These are phyloP conservation scores for Drosophila robusta DNA, from an alignment of 2,888 invertebrate genomes.

Conservation along the genomic window DNA sequence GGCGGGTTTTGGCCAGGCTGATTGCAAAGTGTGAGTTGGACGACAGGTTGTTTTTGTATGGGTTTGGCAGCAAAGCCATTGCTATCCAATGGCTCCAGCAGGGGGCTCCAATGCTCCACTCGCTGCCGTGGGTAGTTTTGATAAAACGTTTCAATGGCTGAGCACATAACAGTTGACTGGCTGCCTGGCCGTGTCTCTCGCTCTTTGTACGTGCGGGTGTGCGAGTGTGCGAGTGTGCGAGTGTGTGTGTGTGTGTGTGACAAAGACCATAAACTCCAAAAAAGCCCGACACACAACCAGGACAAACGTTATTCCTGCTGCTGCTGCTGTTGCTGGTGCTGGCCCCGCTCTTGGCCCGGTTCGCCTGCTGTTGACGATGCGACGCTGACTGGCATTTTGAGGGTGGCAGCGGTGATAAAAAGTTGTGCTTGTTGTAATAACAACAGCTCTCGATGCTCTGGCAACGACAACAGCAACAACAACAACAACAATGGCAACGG, in stretches of 20 bases:
- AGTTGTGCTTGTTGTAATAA: constrained; percentile 78
- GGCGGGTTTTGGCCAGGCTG: constrained; percentile 11
- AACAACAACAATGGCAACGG: constrained; percentile 17
- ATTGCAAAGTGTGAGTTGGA: constrained; percentile 49
- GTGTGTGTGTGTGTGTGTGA: constrained; percentile 58
- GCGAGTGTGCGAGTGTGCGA: constrained; percentile 8
- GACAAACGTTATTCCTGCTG: constrained; percentile 58
- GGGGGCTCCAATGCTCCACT: constrained; percentile 38
- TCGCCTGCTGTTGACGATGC: constrained; percentile 71
- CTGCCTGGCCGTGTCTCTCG: constrained; percentile 64
- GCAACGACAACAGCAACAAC: constrained; percentile 38
- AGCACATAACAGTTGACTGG: constrained; percentile 79
- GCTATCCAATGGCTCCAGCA: constrained; percentile 64
- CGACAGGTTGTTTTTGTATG: constrained; percentile 67
- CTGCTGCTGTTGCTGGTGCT: constrained; percentile 37
- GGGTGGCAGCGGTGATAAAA: constrained; percentile 78
- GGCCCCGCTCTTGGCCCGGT: constrained; percentile 2
- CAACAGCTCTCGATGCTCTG: constrained; percentile 65
- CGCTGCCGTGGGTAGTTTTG: constrained; percentile 75
- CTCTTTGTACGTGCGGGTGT: constrained; percentile 26
- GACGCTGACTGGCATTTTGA: constrained; percentile 76
- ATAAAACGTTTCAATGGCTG: constrained; percentile 79
- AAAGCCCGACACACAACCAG: constrained; percentile 67
- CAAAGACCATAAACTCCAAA: constrained; percentile 74
- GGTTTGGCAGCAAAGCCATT: constrained; percentile 56